These are phyloP conservation scores for Seira musarum DNA, from an alignment of 2,888 invertebrate genomes.

Conservation along the genomic window DNA sequence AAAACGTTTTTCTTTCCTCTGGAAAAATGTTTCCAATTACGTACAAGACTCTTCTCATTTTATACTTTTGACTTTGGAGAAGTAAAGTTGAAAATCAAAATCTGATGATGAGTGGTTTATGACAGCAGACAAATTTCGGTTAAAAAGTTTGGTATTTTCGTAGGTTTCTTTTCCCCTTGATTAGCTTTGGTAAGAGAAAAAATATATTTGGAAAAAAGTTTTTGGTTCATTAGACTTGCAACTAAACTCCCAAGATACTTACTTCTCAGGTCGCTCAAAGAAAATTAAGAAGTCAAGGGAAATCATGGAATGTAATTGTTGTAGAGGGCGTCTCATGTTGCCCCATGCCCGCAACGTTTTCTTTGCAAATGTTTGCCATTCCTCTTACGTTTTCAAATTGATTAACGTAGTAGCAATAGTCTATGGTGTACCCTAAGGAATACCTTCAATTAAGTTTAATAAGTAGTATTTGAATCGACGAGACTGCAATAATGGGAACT, in stretches of 20 bases:
- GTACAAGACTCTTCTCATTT: neutral
- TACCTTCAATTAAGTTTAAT: too few relatives aligned
- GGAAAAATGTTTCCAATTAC: neutral
- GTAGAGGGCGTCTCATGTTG: neutral
- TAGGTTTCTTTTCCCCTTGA: slow-evolving; percentile 8
- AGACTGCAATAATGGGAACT: too few relatives aligned
- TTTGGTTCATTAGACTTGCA: neutral
- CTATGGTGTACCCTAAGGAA: slow-evolving; percentile 13
- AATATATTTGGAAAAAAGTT: neutral
- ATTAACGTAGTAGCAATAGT: too few relatives aligned
- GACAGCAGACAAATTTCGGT: slow-evolving; percentile 35
- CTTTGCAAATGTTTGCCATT: too few relatives aligned
- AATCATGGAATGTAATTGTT: neutral
- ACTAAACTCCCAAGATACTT: neutral
- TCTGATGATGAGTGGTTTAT: slow-evolving; percentile 27
- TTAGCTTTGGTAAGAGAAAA: neutral
- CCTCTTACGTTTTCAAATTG: too few relatives aligned
- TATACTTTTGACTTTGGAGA: slow-evolving; percentile 2
- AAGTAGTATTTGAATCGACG: too few relatives aligned
- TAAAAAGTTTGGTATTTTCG: neutral
- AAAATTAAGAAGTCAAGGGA: neutral
- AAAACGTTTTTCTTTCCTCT: neutral
- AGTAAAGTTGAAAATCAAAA: neutral
- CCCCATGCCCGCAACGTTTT: neutral
- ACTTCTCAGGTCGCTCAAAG: neutral